phyloP scores from a whole-genome alignment of 1,140 invertebrate genomes.

The Hylaeus anthracinus region DNA sequence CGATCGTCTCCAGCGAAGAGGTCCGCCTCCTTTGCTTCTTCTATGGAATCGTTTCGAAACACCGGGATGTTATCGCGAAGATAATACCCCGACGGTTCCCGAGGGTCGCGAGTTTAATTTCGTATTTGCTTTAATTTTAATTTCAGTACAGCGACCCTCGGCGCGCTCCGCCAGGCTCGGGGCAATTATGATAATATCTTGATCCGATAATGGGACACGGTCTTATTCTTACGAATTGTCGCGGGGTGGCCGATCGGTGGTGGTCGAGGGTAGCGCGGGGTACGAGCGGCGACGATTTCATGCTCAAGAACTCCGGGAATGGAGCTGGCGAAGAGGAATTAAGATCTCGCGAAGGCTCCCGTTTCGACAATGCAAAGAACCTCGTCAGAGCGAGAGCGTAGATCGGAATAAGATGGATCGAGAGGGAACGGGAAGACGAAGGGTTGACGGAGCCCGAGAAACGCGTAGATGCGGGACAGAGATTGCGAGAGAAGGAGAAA shows the following conservation, averaged over 20 bases:
- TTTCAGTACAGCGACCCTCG: neutral
- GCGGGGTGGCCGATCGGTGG: slow-evolving; percentile 43
- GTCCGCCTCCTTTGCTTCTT: neutral
- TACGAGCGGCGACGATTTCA: slow-evolving; percentile 55
- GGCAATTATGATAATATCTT: slow-evolving; percentile 68
- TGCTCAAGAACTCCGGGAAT: slow-evolving; percentile 64
- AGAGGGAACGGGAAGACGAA: neutral
- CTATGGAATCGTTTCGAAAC: neutral
- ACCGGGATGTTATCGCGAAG: neutral
- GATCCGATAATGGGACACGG: slow-evolving; percentile 67
- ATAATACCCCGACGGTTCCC: neutral
- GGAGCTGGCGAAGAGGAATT: slow-evolving; percentile 64
- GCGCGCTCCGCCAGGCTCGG: slow-evolving; percentile 23
- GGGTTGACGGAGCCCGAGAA: slow-evolving; percentile 8
- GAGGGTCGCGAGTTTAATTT: slow-evolving; percentile 39
- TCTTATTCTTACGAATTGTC: slow-evolving; percentile 66
- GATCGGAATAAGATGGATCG: slow-evolving; percentile 32
- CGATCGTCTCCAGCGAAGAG: neutral
- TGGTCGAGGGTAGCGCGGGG: slow-evolving; percentile 24
- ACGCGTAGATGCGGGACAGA: neutral
- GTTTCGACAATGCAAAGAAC: slow-evolving; percentile 60
- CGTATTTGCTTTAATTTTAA: slow-evolving; percentile 63
- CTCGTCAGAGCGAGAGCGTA: slow-evolving; percentile 17
- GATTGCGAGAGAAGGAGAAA: slow-evolving; percentile 27
- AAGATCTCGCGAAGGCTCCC: slow-evolving; percentile 62